Evolutionary conservation across 1,140 invertebrate genomes (phyloP).

Genomic region (Meloidogyne floridensis): DNA sequence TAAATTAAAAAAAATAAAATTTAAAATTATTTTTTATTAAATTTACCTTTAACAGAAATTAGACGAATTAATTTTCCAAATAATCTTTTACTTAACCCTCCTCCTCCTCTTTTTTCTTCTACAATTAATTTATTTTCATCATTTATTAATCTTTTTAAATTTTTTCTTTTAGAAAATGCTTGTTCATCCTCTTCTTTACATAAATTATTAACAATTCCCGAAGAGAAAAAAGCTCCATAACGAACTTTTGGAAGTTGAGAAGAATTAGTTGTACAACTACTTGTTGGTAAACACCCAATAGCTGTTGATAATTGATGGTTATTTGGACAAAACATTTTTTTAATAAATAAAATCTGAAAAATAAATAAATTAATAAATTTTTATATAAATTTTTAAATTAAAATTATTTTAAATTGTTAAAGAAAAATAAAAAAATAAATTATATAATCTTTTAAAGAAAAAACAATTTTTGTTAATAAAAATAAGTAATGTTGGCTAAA

Average conservation of each 20-base stretch:
- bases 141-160: background rate
- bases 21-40: background rate
- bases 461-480: too few relatives aligned
- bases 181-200: conserved; percentile 10
- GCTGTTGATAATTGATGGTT: conserved; percentile 7
- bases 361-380: background rate
- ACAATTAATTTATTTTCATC: background rate
- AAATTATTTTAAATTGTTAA: too few relatives aligned
- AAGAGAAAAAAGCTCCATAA: conserved; percentile 19
- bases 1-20: background rate
- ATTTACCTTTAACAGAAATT: conserved; percentile 15
- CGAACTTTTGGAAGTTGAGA: conserved; percentile 25
- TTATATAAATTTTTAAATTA: too few relatives aligned
- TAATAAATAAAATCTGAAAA: conserved; percentile 12
- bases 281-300: conserved; percentile 9
- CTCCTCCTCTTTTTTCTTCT: background rate
- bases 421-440: too few relatives aligned
- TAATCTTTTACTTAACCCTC: conserved; percentile 11
- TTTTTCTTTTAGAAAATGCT: background rate
- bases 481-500: background rate
- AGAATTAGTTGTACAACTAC: conserved; percentile 16
- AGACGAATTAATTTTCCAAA: conserved; percentile 19
- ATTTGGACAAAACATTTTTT: conserved; percentile 23
- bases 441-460: too few relatives aligned
- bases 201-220: background rate